These are phyloP conservation scores for Chymomyza fuscimana DNA, from an alignment of 2,888 invertebrate genomes.

Conservation along the genomic window DNA sequence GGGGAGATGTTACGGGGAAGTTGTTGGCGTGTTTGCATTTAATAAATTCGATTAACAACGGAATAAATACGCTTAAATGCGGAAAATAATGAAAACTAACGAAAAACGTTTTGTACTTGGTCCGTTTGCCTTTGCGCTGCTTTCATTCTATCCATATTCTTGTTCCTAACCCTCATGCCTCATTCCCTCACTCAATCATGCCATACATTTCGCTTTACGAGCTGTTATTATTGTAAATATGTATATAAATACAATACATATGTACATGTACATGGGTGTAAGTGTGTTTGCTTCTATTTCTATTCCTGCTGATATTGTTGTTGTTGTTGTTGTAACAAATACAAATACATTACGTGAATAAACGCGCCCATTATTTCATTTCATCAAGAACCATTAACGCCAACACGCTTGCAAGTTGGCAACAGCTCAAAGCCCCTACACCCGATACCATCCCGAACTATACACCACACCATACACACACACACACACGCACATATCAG, in stretches of 20 bases:
- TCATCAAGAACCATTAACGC: constrained; percentile 77
- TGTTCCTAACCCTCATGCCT: neutral
- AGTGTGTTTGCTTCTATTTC: constrained; percentile 19
- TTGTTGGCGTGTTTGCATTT: constrained; percentile 77
- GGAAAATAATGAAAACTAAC: constrained; percentile 76
- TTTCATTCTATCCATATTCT: constrained; percentile 48
- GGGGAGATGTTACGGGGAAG: neutral
- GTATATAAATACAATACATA: constrained; percentile 5
- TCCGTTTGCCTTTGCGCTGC: constrained; percentile 46
- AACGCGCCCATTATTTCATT: constrained; percentile 77
- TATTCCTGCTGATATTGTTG: constrained; percentile 26
- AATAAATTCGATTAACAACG: constrained; percentile 77
- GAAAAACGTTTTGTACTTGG: constrained; percentile 69
- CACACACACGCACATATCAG: neutral
- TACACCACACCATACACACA: neutral
- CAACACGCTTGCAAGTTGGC: constrained; percentile 66
- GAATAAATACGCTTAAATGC: constrained; percentile 76
- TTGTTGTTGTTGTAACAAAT: constrained; percentile 67
- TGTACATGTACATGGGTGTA: constrained; percentile 9
- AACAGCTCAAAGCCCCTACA: constrained; percentile 10
- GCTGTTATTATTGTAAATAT: constrained; percentile 75
- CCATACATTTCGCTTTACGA: constrained; percentile 70
- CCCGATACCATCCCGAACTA: neutral
- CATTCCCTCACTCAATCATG: constrained; percentile 60
- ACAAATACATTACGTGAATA: constrained; percentile 76